Evolutionary conservation across 2,113 vertebrate genomes (phyloP).

Genomic region (Ondatra zibethicus): DNA sequence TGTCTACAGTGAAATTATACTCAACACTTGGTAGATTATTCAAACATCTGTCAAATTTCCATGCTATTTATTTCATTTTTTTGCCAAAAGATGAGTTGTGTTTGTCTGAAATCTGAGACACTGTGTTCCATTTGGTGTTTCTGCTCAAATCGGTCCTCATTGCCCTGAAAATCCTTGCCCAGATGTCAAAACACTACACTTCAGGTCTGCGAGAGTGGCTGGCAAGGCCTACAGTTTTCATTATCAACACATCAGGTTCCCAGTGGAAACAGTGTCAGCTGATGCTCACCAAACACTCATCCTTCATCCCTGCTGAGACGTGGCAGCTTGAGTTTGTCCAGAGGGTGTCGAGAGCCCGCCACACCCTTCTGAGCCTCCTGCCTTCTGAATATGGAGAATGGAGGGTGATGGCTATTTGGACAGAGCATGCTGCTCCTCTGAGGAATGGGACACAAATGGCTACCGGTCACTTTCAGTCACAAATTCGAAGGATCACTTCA

Average conservation of each 20-base stretch:
- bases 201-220: conserved; percentile 49
- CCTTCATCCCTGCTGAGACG: conserved; percentile 26
- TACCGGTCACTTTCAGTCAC: conserved; percentile 69
- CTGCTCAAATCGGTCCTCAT: conserved; percentile 78
- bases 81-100: conserved; percentile 83
- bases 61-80: conserved; percentile 91
- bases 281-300: neutral
- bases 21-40: conserved; percentile 86
- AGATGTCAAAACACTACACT: conserved; percentile 74
- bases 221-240: neutral
- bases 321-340: conserved; percentile 42
- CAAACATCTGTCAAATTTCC: conserved; percentile 84
- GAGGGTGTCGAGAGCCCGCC: accelerated
- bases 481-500: conserved; percentile 73
- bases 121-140: conserved; percentile 77
- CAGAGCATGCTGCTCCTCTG: conserved; percentile 49
- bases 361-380: neutral
- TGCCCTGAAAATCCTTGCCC: conserved; percentile 69
- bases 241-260: conserved; percentile 19
- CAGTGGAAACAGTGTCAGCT: neutral
- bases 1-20: conserved; percentile 80
- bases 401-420: conserved; percentile 38
- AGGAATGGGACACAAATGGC: conserved; percentile 65
- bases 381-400: neutral
- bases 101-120: conserved; percentile 83